Percentiles rank a stretch among this genome's conserved stretches.
These are phyloP conservation scores for Lymantria dispar DNA, from an alignment of 2,888 invertebrate species.

Conservation along the genomic window DNA sequence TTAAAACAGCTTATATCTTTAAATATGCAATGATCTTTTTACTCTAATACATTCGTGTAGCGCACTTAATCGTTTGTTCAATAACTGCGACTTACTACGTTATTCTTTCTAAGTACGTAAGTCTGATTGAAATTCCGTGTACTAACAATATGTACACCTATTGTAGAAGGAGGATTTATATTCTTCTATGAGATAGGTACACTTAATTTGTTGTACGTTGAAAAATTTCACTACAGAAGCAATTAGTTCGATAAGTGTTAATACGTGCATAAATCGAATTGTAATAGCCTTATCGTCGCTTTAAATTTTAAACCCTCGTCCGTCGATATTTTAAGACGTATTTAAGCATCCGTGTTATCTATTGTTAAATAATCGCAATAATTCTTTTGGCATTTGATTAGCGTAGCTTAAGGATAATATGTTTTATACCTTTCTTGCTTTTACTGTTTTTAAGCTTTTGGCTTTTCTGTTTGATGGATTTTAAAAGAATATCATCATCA, in stretches of 20 bases:
- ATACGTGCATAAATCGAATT: conserved; percentile 58
- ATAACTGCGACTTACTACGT: conserved; percentile 20
- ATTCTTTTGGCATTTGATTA: conserved; percentile 22
- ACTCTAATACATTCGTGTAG: conserved; percentile 15
- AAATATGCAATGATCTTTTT: conserved; percentile 13
- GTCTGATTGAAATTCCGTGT: conserved; percentile 81
- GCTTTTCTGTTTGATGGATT: too few species aligned
- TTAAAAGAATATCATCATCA: too few species aligned
- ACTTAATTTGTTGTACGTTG: conserved; percentile 62
- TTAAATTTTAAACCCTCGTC: conserved; percentile 9
- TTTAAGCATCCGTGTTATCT: conserved; percentile 27
- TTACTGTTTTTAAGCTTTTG: too few species aligned
- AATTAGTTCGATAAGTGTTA: conserved; percentile 74
- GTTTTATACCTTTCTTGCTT: neutral
- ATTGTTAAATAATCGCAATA: conserved; percentile 26
- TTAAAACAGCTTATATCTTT: conserved; percentile 30
- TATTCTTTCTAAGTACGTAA: conserved; percentile 9
- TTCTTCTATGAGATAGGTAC: conserved; percentile 65
- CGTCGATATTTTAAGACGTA: conserved; percentile 7
- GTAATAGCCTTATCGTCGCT: conserved; percentile 38
- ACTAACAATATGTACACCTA: conserved; percentile 70
- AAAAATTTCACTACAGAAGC: conserved; percentile 62
- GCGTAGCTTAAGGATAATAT: neutral
- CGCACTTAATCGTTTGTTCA: conserved; percentile 17
- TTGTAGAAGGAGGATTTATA: conserved; percentile 65